Conservation (phyloP, 2,113 vertebrate species). For the Hyla sarda region DNA sequence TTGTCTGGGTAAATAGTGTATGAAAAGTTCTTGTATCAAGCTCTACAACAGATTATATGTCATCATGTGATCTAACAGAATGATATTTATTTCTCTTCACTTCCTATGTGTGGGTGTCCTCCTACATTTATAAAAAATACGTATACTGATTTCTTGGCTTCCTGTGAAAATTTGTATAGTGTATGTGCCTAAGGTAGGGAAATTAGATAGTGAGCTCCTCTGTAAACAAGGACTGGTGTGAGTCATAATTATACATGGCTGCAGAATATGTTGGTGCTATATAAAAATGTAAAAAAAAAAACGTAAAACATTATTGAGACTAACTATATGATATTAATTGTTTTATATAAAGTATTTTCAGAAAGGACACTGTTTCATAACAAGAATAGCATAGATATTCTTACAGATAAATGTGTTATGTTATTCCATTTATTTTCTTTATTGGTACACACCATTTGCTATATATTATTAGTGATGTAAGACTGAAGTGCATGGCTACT, state of each 20-base stretch:
- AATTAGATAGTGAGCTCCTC: not conserved
- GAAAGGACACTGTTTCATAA: too few species aligned
- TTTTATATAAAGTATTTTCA: too few species aligned
- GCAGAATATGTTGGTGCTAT: too few species aligned
- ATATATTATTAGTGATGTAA: not conserved
- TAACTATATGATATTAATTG: too few species aligned
- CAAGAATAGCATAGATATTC: too few species aligned
- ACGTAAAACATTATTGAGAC: too few species aligned
- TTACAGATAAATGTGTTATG: too few species aligned
- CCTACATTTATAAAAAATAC: not conserved
- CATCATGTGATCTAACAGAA: not conserved
- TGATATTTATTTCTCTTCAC: not conserved
- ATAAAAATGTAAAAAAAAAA: too few species aligned
- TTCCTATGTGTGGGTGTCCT: not conserved
- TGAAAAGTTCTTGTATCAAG: not conserved
- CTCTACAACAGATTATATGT: not conserved
- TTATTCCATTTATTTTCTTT: not conserved
- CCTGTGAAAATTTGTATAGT: not conserved
- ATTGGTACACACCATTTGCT: not conserved
- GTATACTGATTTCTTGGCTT: not conserved
- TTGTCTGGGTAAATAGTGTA: too few species aligned
- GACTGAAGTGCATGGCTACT: constrained; percentile 8
- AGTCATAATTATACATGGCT: too few species aligned
- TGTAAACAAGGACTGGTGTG: not conserved
- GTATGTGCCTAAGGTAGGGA: not conserved